Evolutionary conservation across 2,888 invertebrate genomes (phyloP).

Genomic region (Tenthredo mesomela): DNA sequence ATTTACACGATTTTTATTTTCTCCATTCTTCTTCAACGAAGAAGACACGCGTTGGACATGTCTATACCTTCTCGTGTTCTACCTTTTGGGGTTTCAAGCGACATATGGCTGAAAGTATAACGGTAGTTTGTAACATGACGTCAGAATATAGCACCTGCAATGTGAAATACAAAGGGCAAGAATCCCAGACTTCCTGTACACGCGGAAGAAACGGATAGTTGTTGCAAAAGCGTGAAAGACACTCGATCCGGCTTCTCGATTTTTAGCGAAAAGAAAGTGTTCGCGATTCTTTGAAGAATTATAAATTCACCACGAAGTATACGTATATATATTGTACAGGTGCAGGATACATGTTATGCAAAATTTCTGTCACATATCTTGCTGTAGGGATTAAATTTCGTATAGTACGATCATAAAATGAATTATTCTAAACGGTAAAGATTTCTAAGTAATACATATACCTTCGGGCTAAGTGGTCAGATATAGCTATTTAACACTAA

Average conservation of each 20-base stretch:
- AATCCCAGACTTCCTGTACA: conserved; percentile 30
- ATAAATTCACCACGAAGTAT: background rate
- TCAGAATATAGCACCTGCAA: conserved; percentile 35
- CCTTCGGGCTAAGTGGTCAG: too few relatives aligned
- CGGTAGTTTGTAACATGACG: conserved; percentile 36
- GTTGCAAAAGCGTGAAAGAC: background rate
- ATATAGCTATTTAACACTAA: background rate
- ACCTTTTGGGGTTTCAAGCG: conserved; percentile 44
- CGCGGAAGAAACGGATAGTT: conserved; percentile 43
- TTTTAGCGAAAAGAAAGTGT: conserved; percentile 24
- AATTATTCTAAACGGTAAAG: background rate
- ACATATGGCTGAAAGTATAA: conserved; percentile 42
- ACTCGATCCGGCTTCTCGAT: background rate
- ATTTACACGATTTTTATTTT: background rate
- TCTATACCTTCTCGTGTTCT: background rate
- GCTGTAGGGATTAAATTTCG: background rate
- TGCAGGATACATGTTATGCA: background rate
- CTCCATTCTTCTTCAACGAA: background rate
- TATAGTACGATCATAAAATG: background rate
- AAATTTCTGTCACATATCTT: background rate
- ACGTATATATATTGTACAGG: background rate
- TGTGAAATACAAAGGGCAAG: conserved; percentile 32
- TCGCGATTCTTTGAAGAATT: background rate
- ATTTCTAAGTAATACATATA: background rate
- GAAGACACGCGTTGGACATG: conserved; percentile 7